A percentile compares a stretch with the other conserved stretches of the same genome.
Evolutionary conservation across 35 echinoderm and acorn worm genomes (phyloP).

Genomic region (Hemicentrotus pulcherrimus): DNA sequence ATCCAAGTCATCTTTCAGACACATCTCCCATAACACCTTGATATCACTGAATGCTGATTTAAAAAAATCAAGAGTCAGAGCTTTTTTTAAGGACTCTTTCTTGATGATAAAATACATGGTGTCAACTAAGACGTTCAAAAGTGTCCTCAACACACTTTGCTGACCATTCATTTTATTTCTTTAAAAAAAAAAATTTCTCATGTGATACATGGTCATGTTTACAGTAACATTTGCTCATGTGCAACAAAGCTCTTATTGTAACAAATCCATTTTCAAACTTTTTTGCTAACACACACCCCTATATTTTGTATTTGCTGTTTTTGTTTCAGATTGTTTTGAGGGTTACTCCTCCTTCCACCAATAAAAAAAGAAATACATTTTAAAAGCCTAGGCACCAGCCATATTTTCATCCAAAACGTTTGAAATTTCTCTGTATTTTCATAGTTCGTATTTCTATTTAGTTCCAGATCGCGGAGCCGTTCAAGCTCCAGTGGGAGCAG

Average conservation of each 20-base stretch:
- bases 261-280: not conserved
- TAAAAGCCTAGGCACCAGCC: not conserved
- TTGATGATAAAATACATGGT: not conserved
- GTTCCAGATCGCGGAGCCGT: slow-evolving; percentile 58
- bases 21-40: not conserved
- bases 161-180: no score
- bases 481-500: slow-evolving; percentile 68
- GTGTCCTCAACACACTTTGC: no score
- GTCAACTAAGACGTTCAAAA: not conserved
- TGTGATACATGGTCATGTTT: no score
- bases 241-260: no score
- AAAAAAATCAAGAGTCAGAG: not conserved
- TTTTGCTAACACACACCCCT: not conserved
- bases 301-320: not conserved
- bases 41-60: not conserved
- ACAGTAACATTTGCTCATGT: no score
- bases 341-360: not conserved
- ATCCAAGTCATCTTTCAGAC: not conserved
- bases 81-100: not conserved
- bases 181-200: no score
- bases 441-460: not conserved
- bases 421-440: not conserved
- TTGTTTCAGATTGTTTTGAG: no score
- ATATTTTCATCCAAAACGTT: not conserved
- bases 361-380: not conserved